Evolutionary conservation across 2,113 vertebrate species (phyloP).

Genomic region (Leuciscus idus): DNA sequence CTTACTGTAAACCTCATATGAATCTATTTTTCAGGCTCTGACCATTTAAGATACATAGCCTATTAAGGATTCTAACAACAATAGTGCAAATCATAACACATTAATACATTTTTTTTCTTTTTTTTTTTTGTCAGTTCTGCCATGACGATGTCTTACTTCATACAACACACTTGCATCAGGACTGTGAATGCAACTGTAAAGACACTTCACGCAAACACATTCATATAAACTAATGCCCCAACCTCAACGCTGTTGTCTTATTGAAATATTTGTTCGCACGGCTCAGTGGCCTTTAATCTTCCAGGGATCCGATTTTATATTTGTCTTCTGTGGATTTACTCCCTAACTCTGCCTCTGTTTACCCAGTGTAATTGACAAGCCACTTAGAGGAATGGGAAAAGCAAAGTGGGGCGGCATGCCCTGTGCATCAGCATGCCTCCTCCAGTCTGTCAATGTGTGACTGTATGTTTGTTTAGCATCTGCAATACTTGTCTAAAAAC

Average conservation of each 20-base stretch:
- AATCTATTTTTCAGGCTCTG: slow-evolving; percentile 48
- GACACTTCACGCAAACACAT: slow-evolving; percentile 44
- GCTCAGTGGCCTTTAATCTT: slow-evolving; percentile 63
- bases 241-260: slow-evolving; percentile 44
- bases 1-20: slow-evolving; percentile 23
- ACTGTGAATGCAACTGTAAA: slow-evolving; percentile 32
- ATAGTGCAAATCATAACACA: slow-evolving; percentile 51
- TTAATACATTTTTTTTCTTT: slow-evolving; percentile 52
- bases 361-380: slow-evolving; percentile 65
- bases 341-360: slow-evolving; percentile 61
- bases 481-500: slow-evolving; percentile 29
- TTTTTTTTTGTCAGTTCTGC: slow-evolving; percentile 38
- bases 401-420: slow-evolving; percentile 52
- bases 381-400: slow-evolving; percentile 60
- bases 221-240: slow-evolving; percentile 45
- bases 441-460: slow-evolving; percentile 48
- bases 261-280: slow-evolving; percentile 62
- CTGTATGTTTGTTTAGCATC: slow-evolving; percentile 51
- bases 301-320: slow-evolving; percentile 60
- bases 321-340: slow-evolving; percentile 66
- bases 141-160: slow-evolving; percentile 43
- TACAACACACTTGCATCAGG: slow-evolving; percentile 21
- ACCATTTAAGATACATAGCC: slow-evolving; percentile 36
- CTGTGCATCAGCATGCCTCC: slow-evolving; percentile 53
- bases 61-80: slow-evolving; percentile 39